Percentiles rank a stretch among this genome's conserved stretches.
phyloP scores from a whole-genome alignment of 1,140 invertebrate species.

The Lamellibrachia luymesi region DNA sequence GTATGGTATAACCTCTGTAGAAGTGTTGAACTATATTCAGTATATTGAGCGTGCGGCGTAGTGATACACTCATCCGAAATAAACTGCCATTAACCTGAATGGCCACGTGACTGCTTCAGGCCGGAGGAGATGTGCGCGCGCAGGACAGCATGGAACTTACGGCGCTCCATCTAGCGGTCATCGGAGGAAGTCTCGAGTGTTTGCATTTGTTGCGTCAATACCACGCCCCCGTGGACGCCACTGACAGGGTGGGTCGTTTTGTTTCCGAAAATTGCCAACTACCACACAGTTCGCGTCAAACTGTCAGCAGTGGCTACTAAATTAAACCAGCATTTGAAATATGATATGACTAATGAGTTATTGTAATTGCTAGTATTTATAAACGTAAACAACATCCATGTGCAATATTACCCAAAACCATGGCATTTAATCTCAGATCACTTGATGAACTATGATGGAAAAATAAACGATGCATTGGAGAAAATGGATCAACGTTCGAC shows the following conservation, averaged over 20 bases:
- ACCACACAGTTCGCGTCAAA: not conserved
- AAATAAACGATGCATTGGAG: too few relatives aligned
- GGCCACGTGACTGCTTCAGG: slow-evolving; percentile 31
- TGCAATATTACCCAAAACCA: too few relatives aligned
- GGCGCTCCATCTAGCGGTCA: not conserved
- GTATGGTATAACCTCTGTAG: not conserved
- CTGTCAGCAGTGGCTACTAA: not conserved
- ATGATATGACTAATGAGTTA: not conserved
- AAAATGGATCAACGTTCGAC: too few relatives aligned
- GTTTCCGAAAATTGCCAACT: not conserved
- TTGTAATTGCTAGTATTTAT: not conserved
- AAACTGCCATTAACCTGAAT: not conserved
- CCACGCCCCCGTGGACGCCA: not conserved
- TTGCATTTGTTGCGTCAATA: not conserved
- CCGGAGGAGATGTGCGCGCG: slow-evolving; percentile 39
- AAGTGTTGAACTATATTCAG: not conserved
- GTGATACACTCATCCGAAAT: not conserved
- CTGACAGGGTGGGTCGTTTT: not conserved
- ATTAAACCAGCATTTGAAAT: not conserved
- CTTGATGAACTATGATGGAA: too few relatives aligned
- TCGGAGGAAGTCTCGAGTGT: not conserved
- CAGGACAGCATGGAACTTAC: slow-evolving; percentile 43
- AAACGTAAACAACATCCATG: too few relatives aligned
- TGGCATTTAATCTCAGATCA: too few relatives aligned
- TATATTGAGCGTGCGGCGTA: not conserved